Percentiles rank a stretch among this genome's conserved stretches.
Conservation (phyloP, 2,113 vertebrate genomes). For the Gopherus flavomarginatus region DNA sequence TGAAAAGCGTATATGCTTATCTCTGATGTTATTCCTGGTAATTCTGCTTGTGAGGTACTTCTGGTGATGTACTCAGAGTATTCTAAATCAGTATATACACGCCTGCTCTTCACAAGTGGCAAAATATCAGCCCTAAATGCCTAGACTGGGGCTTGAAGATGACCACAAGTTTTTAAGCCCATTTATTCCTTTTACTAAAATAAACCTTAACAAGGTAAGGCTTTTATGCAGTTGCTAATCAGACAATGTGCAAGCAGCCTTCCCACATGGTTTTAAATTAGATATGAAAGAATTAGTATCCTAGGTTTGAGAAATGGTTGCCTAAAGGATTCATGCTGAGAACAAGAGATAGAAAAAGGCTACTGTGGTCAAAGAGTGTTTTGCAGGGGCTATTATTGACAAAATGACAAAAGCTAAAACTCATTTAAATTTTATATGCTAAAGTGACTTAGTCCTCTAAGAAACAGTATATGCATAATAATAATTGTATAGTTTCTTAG, state of each 20-base stretch:
- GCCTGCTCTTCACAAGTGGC: background rate
- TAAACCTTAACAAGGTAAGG: background rate
- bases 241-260: background rate
- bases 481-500: slow-evolving; percentile 25
- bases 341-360: background rate
- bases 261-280: background rate
- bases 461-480: background rate
- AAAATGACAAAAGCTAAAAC: slow-evolving; percentile 18
- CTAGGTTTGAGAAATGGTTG: background rate
- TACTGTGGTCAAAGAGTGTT: background rate
- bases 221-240: background rate
- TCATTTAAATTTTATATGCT: slow-evolving; percentile 27
- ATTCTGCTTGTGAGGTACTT: slow-evolving; percentile 21
- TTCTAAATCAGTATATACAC: background rate
- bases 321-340: background rate
- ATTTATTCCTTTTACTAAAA: background rate
- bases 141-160: background rate
- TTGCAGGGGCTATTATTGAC: background rate
- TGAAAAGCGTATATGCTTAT: background rate
- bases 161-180: background rate
- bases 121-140: background rate
- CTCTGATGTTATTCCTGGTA: background rate
- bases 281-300: background rate
- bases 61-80: background rate
- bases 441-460: background rate